Conservation (phyloP, 2,888 invertebrate genomes). For the Liodrosophila aerea region DNA sequence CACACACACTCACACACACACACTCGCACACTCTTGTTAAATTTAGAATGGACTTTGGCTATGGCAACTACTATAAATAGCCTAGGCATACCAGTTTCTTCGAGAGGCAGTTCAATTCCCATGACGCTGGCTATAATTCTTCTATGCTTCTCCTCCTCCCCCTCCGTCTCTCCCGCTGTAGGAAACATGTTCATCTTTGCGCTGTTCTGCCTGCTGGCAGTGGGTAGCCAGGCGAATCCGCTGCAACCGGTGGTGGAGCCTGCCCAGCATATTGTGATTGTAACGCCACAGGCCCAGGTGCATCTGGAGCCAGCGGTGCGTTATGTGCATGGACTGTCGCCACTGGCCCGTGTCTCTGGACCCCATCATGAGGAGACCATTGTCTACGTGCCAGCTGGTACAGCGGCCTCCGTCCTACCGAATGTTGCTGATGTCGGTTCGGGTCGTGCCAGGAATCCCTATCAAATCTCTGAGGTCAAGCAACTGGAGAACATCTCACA, state of each 20-base stretch:
- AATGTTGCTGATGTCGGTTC: constrained; percentile 51
- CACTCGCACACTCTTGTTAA: constrained; percentile 48
- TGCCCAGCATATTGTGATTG: constrained; percentile 79
- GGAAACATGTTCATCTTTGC: constrained; percentile 71
- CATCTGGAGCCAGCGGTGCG: constrained; percentile 79
- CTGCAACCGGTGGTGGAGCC: constrained; percentile 58
- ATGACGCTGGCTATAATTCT: not conserved
- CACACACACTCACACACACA: constrained; percentile 32
- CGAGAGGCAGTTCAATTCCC: constrained; percentile 1
- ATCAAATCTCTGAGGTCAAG: constrained; percentile 44
- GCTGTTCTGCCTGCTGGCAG: constrained; percentile 67
- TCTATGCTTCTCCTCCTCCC: too few relatives aligned
- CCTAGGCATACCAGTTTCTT: constrained; percentile 52
- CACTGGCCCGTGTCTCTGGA: constrained; percentile 77
- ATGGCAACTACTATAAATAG: constrained; percentile 60
- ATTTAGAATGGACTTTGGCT: constrained; percentile 74
- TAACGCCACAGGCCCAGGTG: constrained; percentile 81
- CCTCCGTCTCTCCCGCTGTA: too few relatives aligned
- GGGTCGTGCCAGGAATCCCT: constrained; percentile 48
- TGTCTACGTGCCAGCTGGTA: constrained; percentile 78
- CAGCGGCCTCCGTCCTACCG: constrained; percentile 64
- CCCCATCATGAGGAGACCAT: constrained; percentile 80
- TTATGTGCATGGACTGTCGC: constrained; percentile 79
- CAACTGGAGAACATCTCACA: constrained; percentile 55
- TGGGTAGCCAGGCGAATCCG: constrained; percentile 69